Evolutionary conservation across 2,888 invertebrate species (phyloP).

Genomic region (Ichneumoninae sp.): DNA sequence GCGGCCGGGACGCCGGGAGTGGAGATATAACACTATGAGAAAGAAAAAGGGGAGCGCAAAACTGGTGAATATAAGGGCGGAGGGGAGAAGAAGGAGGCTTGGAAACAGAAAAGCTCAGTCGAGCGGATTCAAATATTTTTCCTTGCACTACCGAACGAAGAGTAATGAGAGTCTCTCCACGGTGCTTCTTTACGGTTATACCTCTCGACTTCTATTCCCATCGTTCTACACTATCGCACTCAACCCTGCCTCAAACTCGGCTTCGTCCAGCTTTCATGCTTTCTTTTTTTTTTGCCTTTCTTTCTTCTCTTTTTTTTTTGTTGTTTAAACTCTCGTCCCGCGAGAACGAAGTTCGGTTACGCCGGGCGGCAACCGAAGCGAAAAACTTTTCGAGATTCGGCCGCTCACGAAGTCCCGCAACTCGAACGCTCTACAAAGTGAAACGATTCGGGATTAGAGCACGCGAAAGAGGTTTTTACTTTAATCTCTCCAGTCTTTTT

Average conservation of each 20-base stretch:
- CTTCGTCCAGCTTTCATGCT: constrained; percentile 46
- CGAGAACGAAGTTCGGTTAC: constrained; percentile 60
- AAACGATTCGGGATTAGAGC: constrained; percentile 65
- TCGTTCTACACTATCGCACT: constrained; percentile 29
- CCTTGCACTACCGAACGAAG: constrained; percentile 71
- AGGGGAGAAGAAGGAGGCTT: constrained; percentile 34
- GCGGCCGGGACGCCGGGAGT: constrained; percentile 28
- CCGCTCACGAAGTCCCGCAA: constrained; percentile 44
- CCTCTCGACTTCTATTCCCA: constrained; percentile 23
- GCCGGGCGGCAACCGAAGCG: constrained; percentile 57
- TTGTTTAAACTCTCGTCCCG: constrained; percentile 50
- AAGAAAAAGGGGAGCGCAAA: constrained; percentile 36
- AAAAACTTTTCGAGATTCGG: constrained; percentile 68
- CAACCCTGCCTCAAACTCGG: constrained; percentile 39
- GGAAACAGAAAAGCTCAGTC: constrained; percentile 65
- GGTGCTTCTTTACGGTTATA: constrained; percentile 5
- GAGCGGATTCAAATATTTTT: constrained; percentile 76
- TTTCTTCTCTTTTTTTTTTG: constrained; percentile 36
- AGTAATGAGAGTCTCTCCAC: constrained; percentile 71
- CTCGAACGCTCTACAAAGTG: constrained; percentile 66
- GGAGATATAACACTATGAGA: constrained; percentile 48
- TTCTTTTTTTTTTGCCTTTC: constrained; percentile 51
- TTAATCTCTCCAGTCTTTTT: constrained; percentile 25
- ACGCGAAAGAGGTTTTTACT: constrained; percentile 29
- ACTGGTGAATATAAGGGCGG: constrained; percentile 38